Base-by-base conservation (phyloP, 2,113 vertebrate species). In the Mesitornis unicolor region DNA sequence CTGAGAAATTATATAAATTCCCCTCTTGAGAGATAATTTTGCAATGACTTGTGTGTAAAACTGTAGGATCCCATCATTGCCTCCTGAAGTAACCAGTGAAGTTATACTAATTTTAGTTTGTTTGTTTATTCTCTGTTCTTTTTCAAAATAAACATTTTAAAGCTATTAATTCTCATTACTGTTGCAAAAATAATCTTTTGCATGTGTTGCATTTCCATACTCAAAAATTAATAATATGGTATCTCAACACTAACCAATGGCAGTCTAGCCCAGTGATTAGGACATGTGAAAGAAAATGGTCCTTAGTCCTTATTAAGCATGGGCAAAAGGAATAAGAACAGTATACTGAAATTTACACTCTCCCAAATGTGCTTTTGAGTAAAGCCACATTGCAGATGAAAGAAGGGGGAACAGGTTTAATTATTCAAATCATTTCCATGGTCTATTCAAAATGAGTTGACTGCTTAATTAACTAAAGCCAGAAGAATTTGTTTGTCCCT, bases 371-470 rank as follows among this genome's bases (percentile, higher is more conserved):
- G 6, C 2, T 84, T 84, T 61, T 79, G 20, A 38, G 9, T 60
- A 35, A 85, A 51, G 16, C 26, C 3, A n/a, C 71, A 29, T 24
- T 26, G 35, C 11, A n/a, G 29, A 22, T 29, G 7, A n/a, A 53
- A 74, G 25, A 16, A 1, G 2, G 10, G 0, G 0, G 16, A 42
- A 31, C 9, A 40, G 3, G 2, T 73, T 86, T 64, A 57, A 29
- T 20, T 24, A 2, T 81, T 57, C 16, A 22, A 5, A 63, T 89
- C 0, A 60, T 75, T 93, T 89, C 26, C 71, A 25, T 21, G 18
- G 1, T 3, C 6, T 63, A 35, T 71, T 42, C 18, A 87, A 90
- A 84, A 14, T 2, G 26, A 59, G 12, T 29, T 42, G 12, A 40
- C 31, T 17, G 24, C 15, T 82, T 68, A 63, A 65, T 57, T 77